Conservation (phyloP, 53 echinoderm and acorn worm genomes). For the Holothuria scabra region DNA sequence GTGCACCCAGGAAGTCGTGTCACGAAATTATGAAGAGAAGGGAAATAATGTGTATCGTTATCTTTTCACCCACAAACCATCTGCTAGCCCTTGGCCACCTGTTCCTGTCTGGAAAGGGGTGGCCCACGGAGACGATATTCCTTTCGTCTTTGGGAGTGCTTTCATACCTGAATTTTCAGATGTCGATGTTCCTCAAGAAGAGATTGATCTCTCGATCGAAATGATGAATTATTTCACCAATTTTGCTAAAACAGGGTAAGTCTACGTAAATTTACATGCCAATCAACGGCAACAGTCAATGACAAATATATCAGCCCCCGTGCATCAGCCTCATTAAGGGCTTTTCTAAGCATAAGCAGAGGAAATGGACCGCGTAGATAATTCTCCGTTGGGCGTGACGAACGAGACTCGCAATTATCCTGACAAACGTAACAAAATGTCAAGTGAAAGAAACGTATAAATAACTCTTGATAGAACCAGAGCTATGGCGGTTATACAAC, state of each 20-base stretch:
- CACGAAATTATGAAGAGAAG: slow-evolving; percentile 55
- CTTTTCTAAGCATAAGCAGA: too few species aligned
- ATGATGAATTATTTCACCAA: slow-evolving; percentile 71
- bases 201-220: slow-evolving; percentile 51
- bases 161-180: slow-evolving; percentile 56
- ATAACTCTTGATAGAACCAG: too few species aligned
- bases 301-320: too few species aligned
- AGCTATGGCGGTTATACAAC: too few species aligned
- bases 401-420: too few species aligned
- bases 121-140: slow-evolving; percentile 73
- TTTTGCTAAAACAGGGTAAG: slow-evolving; percentile 79
- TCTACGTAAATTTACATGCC: neutral
- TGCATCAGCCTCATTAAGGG: too few species aligned
- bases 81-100: slow-evolving; percentile 58
- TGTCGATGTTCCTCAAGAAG: slow-evolving; percentile 40
- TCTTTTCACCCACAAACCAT: slow-evolving; percentile 66
- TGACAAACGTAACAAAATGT: too few species aligned
- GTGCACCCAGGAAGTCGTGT: slow-evolving; percentile 60
- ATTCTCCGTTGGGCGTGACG: too few species aligned
- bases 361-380: too few species aligned
- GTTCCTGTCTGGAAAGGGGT: slow-evolving; percentile 70
- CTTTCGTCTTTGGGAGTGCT: slow-evolving; percentile 72
- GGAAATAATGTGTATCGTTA: slow-evolving; percentile 65
- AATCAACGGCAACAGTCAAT: too few species aligned
- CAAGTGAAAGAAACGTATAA: too few species aligned